Percentiles rank a stretch among this genome's conserved stretches.
Conservation (phyloP, 2,888 invertebrate species). For the Tryphoninae sp. region DNA sequence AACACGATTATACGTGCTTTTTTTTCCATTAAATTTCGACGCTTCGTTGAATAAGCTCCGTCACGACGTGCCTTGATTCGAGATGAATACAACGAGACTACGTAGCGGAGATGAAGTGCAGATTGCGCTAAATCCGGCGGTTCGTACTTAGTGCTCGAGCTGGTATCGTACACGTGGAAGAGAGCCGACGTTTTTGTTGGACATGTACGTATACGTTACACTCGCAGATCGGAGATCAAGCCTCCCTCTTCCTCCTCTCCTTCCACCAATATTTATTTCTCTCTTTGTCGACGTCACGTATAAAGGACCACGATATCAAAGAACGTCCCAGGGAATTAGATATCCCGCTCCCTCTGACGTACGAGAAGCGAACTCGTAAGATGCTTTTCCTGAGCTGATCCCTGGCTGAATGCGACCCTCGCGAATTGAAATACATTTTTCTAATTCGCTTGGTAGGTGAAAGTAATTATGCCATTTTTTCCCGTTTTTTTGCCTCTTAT, state of each 20-base stretch:
- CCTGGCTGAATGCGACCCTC: conserved; percentile 68
- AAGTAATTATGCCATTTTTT: conserved; percentile 58
- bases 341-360: conserved; percentile 64
- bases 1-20: too few species aligned
- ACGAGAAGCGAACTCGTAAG: conserved; percentile 65
- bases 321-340: conserved; percentile 72
- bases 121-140: conserved; percentile 32
- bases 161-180: background rate
- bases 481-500: conserved; percentile 9
- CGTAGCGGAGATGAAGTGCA: conserved; percentile 15
- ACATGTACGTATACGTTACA: conserved; percentile 36
- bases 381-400: conserved; percentile 72
- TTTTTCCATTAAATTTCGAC: too few species aligned
- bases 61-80: too few species aligned
- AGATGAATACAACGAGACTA: background rate
- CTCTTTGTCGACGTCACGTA: conserved; percentile 67
- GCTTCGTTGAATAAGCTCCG: too few species aligned
- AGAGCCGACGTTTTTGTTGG: conserved; percentile 24
- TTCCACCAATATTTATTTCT: conserved; percentile 75
- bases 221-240: conserved; percentile 59
- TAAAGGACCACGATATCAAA: conserved; percentile 69
- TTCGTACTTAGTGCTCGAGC: conserved; percentile 1
- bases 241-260: conserved; percentile 40
- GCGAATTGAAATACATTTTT: conserved; percentile 73
- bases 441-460: conserved; percentile 66